Percentiles rank a stretch among this genome's conserved stretches.
These are phyloP conservation scores for Gasterosteus aculeatus DNA, from an alignment of 2,113 vertebrate species.

Conservation along the genomic window DNA sequence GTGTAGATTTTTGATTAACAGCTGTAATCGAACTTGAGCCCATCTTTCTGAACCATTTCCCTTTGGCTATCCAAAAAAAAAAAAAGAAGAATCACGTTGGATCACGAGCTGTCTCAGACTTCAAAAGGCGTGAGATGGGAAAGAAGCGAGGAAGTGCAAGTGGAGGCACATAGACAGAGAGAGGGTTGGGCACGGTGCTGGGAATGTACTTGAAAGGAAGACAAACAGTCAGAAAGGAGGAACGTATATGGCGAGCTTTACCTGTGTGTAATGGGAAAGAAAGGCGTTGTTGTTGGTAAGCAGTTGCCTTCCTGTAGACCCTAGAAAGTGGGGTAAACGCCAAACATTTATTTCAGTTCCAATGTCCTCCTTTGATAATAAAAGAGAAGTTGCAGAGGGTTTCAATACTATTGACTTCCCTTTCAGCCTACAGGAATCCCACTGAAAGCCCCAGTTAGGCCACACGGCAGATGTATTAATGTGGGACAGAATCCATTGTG, in stretches of 20 bases:
- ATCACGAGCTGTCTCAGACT: conserved; percentile 74
- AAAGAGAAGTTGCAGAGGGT: conserved; percentile 43
- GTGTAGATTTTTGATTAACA: conserved; percentile 75
- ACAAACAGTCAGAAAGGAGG: conserved; percentile 54
- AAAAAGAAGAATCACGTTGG: conserved; percentile 63
- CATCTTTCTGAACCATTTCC: conserved; percentile 72
- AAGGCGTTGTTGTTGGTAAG: conserved; percentile 47
- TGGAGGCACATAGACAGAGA: conserved; percentile 57
- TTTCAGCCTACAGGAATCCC: conserved; percentile 62
- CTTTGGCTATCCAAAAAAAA: conserved; percentile 70
- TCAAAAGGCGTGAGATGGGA: conserved; percentile 72
- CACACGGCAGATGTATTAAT: conserved; percentile 50
- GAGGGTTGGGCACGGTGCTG: conserved; percentile 42
- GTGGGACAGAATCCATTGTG: conserved; percentile 63
- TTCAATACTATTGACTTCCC: conserved; percentile 68
- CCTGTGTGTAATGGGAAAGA: conserved; percentile 35
- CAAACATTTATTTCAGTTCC: conserved; percentile 63
- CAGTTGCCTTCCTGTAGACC: conserved; percentile 60
- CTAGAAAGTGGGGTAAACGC: conserved; percentile 43
- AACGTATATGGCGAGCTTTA: conserved; percentile 13
- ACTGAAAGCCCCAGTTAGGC: conserved; percentile 44
- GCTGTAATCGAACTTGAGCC: conserved; percentile 75
- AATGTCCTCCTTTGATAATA: conserved; percentile 64
- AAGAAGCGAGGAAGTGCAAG: conserved; percentile 66
- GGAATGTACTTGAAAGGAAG: conserved; percentile 69